A percentile compares a stretch with the other conserved stretches of the same genome.
Evolutionary conservation across 2,797 vertebrate genomes (phyloP).

Genomic region (Cossypha polioptera): DNA sequence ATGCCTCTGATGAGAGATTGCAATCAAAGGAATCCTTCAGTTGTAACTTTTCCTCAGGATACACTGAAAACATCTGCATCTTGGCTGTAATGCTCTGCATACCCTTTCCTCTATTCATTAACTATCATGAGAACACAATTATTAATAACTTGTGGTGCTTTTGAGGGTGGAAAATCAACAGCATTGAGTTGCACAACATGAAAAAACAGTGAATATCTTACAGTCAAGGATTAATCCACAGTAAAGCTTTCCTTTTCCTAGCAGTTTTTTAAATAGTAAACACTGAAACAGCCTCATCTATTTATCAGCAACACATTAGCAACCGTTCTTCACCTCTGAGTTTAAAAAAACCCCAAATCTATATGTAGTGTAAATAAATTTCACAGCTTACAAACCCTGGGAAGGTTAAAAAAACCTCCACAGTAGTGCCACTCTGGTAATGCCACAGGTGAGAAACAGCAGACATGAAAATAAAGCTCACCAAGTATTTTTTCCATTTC

Average conservation of each 20-base stretch:
- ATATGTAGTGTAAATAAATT: neutral
- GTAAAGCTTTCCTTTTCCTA: neutral
- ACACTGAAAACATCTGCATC: neutral
- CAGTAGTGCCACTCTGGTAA: neutral
- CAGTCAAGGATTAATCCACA: neutral
- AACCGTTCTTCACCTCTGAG: neutral
- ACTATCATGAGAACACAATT: neutral
- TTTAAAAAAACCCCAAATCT: neutral
- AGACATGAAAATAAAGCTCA: slow-evolving; percentile 67
- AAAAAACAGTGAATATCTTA: neutral
- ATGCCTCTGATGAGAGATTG: neutral
- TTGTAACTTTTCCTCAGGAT: neutral
- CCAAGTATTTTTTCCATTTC: slow-evolving; percentile 97
- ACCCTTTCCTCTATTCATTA: neutral
- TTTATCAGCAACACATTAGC: neutral
- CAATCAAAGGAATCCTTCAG: neutral
- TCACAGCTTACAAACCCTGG: neutral
- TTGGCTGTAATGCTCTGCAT: neutral
- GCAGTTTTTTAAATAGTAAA: neutral
- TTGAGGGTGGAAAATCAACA: neutral
- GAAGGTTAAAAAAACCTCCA: neutral
- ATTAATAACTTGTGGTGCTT: neutral
- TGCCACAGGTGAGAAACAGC: neutral
- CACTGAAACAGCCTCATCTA: neutral
- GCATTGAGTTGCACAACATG: neutral